Evolutionary conservation across 2,888 invertebrate genomes (phyloP).

Genomic region (Escarpia spicata): DNA sequence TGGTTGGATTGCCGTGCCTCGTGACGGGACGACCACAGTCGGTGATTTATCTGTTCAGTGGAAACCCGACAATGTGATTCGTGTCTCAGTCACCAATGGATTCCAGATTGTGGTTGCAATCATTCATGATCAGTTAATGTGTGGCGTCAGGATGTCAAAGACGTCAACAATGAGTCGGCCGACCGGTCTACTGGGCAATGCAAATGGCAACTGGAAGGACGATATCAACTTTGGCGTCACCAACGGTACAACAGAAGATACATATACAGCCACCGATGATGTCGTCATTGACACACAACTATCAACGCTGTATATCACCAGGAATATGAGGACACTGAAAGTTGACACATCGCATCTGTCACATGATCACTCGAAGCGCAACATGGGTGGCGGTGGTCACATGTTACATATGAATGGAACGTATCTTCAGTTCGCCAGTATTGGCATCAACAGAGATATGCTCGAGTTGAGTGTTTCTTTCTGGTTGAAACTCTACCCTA

Average conservation of each 20-base stretch:
- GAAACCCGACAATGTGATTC: neutral
- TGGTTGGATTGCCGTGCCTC: neutral
- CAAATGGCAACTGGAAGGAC: slow-evolving; percentile 45
- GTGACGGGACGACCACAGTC: neutral
- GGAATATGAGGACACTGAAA: neutral
- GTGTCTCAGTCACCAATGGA: neutral
- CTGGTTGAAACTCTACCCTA: neutral
- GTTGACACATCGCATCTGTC: neutral
- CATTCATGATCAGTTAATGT: neutral
- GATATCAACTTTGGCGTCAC: slow-evolving; percentile 36
- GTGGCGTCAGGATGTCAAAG: neutral
- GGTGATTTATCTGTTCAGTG: neutral
- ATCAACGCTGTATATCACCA: neutral
- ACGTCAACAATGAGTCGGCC: slow-evolving; percentile 18
- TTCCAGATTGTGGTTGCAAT: neutral
- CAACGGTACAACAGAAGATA: neutral
- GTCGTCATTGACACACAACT: neutral
- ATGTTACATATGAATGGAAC: neutral
- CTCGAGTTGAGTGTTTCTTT: neutral
- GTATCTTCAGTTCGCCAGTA: neutral
- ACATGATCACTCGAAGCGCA: neutral
- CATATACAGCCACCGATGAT: neutral
- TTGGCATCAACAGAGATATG: neutral
- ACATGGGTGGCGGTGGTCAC: neutral
- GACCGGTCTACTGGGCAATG: slow-evolving; percentile 45